Percentiles rank a stretch among this genome's conserved stretches.
Conservation (phyloP, 2,888 invertebrate genomes). For the Elegia similella region DNA sequence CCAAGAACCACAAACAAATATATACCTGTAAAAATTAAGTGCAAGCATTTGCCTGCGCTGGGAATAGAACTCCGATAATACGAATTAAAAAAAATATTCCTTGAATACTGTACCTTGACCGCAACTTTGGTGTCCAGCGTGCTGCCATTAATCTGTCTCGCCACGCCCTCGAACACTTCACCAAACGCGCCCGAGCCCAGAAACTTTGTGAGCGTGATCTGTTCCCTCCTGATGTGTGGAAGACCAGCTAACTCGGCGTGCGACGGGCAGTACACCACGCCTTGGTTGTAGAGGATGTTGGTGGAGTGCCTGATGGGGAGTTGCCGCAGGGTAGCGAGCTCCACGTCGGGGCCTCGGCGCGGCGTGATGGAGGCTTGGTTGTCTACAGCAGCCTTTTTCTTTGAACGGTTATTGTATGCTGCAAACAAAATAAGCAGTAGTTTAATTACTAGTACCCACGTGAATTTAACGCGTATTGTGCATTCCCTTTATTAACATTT, state of each 20-base stretch:
- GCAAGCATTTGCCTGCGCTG: too few species aligned
- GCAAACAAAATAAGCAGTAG: constrained; percentile 30
- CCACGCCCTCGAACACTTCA: constrained; percentile 96
- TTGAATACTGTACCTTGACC: constrained; percentile 85
- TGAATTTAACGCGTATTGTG: too few species aligned
- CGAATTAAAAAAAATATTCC: constrained; percentile 3
- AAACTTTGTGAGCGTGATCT: constrained; percentile 93
- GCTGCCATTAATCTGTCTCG: constrained; percentile 84
- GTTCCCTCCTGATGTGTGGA: constrained; percentile 92
- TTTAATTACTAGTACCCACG: too few species aligned
- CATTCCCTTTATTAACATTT: too few species aligned
- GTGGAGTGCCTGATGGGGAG: constrained; percentile 92
- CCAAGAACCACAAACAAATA: too few species aligned
- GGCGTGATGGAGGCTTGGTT: constrained; percentile 71
- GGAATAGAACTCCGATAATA: too few species aligned
- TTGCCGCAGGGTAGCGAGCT: constrained; percentile 92
- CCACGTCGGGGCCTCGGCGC: constrained; percentile 86
- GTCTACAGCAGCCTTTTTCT: constrained; percentile 85
- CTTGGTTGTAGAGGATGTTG: constrained; percentile 89
- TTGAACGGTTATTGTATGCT: constrained; percentile 84
- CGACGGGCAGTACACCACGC: constrained; percentile 76
- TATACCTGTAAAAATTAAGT: too few species aligned
- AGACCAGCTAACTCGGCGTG: constrained; percentile 90
- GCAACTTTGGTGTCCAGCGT: constrained; percentile 89
- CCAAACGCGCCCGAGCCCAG: constrained; percentile 98